Conservation (phyloP, 2,113 vertebrate species). For the Arizona elegans region DNA sequence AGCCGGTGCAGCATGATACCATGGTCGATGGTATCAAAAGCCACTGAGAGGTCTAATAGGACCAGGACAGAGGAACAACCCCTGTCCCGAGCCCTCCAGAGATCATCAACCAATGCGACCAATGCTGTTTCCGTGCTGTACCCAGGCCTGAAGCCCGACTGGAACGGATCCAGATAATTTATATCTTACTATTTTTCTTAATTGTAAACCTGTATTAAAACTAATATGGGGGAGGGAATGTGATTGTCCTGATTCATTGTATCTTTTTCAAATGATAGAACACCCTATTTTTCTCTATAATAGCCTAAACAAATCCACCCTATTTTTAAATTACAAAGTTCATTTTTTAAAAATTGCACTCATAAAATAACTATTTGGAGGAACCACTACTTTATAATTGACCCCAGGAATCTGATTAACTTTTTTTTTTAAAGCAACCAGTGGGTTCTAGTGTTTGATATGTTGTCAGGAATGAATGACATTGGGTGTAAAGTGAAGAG, state of each 20-base stretch:
- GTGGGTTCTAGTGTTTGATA: background rate
- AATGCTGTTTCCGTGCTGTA: too few relatives aligned
- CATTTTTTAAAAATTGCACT: background rate
- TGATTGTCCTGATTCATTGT: background rate
- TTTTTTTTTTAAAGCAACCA: background rate
- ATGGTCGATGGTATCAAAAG: too few relatives aligned
- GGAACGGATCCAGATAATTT: background rate
- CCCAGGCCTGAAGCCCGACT: too few relatives aligned
- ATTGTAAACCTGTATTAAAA: background rate
- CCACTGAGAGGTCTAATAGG: too few relatives aligned
- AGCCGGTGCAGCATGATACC: too few relatives aligned
- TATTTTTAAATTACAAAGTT: background rate
- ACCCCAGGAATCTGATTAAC: background rate
- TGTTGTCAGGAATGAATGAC: background rate
- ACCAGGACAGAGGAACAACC: too few relatives aligned
- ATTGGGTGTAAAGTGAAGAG: background rate
- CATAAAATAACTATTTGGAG: background rate
- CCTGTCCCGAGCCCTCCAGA: too few relatives aligned
- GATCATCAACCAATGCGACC: too few relatives aligned
- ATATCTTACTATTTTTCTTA: background rate
- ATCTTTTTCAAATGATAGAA: background rate
- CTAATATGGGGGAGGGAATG: background rate
- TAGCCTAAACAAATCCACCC: background rate
- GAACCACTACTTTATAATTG: background rate
- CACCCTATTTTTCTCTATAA: background rate